Conservation (phyloP, 2,797 vertebrate species). For the Synanceia verrucosa region DNA sequence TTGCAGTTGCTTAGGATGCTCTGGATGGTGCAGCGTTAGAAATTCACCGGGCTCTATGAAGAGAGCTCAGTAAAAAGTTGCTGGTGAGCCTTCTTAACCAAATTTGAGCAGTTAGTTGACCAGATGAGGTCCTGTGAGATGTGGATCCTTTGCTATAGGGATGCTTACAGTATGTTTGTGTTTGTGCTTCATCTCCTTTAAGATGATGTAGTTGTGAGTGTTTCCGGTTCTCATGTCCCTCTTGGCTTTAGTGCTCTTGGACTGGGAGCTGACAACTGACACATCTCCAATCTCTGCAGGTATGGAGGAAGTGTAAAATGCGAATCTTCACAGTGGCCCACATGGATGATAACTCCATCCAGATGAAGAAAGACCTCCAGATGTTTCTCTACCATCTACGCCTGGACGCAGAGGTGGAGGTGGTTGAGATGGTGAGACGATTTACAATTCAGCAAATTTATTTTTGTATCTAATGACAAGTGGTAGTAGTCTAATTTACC, state of each 20-base stretch:
- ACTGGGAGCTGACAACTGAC: not conserved
- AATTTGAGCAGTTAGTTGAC: too few species aligned
- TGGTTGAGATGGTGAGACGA: slow-evolving; percentile 95
- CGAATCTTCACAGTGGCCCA: slow-evolving; percentile 97
- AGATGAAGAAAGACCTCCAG: slow-evolving; percentile 98
- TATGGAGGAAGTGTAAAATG: slow-evolving; percentile 96
- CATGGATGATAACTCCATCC: slow-evolving; percentile 96
- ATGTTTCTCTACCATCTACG: slow-evolving; percentile 94
- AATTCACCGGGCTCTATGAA: too few species aligned
- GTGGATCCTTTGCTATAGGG: too few species aligned
- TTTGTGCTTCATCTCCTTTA: not conserved
- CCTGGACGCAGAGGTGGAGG: slow-evolving; percentile 93
- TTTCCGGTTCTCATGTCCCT: not conserved
- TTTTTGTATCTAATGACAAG: not conserved
- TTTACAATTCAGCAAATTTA: not conserved
- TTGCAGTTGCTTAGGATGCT: too few species aligned
- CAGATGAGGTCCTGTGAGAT: too few species aligned
- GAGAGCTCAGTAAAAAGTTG: too few species aligned
- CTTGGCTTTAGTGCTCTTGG: not conserved
- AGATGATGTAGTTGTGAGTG: not conserved
- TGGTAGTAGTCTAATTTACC: not conserved
- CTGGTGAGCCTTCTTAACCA: too few species aligned
- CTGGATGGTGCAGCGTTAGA: too few species aligned
- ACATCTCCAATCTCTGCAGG: slow-evolving; percentile 74
- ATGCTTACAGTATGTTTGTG: too few species aligned